Evolutionary conservation across 2,113 vertebrate genomes (phyloP).

Genomic region (Microcebus griseorufus): DNA sequence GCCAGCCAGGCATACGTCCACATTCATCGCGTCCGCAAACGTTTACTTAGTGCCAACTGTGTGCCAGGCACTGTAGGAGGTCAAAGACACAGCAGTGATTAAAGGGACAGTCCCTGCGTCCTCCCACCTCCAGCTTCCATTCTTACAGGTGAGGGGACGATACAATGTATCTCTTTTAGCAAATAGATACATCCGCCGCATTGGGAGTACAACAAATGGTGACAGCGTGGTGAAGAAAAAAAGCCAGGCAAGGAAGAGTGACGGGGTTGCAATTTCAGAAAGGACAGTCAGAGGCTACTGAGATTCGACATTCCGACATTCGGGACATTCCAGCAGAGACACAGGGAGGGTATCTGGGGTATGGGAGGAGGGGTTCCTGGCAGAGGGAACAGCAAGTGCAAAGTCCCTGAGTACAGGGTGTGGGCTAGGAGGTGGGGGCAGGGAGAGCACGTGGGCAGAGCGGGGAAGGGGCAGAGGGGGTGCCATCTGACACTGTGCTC

Average conservation of each 20-base stretch:
- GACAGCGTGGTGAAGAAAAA: neutral
- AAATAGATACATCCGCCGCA: neutral
- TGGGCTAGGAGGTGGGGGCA: neutral
- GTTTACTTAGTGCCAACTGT: neutral
- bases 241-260: neutral
- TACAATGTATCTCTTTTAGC: neutral
- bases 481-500: neutral
- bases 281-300: neutral
- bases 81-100: too few species aligned
- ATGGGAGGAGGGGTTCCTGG: neutral
- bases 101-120: rapidly evolving
- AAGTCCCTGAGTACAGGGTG: neutral
- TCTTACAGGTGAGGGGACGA: neutral
- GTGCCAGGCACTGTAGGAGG: neutral
- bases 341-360: neutral
- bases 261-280: neutral
- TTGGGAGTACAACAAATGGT: neutral
- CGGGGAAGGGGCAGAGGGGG: neutral
- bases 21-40: neutral
- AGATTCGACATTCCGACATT: neutral
- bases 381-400: neutral
- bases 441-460: too few species aligned
- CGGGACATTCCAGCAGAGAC: neutral
- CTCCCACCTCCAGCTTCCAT: neutral
- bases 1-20: neutral